Evolutionary conservation across 1,140 invertebrate genomes (phyloP), one percentile per base, ranked within the genome.

Genomic region (Steinernema feltiae): DNA sequence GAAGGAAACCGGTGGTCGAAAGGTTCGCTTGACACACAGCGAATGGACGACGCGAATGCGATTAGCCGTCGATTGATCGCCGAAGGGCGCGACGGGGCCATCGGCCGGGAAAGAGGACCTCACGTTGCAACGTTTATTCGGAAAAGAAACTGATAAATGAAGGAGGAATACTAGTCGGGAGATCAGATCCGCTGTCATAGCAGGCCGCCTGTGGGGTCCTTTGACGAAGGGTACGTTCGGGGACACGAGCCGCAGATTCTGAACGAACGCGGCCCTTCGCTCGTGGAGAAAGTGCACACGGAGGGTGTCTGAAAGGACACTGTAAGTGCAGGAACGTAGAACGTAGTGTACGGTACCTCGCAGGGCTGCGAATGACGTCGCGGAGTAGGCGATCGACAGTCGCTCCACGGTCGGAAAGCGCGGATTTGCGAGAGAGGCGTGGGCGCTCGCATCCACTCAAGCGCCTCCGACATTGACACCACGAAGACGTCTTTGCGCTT

Each of bases 381-480:
- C 12, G 53, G 7, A 12, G 71, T 70, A 21, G 73, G 53, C n/a
- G 72, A 30, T 1, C 69, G 73, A 32, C 69, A 75, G 15, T 76
- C 75, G 73, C 82, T 71, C 82, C 83, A 83, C 2, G 78, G 70
- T 1, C 30, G 35, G 31, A 83, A 80, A 29, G 72, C 71, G 32
- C 69, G 70, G 7, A 85, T 24, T n/a, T 79, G 80, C n/a, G 69
- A 46, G 15, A 85, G 24, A 1, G 72, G 41, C 15, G 75, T 82
- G 15, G 83, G 83, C 24, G 63, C 71, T 63, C 74, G 71, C 48
- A 86, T 77, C 84, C 84, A 84, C 31, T 85, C 79, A 21, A 84
- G 69, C 1, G 79, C 75, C 41, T 85, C 83, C 15, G 29, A 30
- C 70, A 80, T 79, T 21, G 82, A 80, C 15, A 84, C 82, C 15